Base-by-base conservation (phyloP, 2,888 invertebrate genomes). In the Mythimna ferrago region DNA sequence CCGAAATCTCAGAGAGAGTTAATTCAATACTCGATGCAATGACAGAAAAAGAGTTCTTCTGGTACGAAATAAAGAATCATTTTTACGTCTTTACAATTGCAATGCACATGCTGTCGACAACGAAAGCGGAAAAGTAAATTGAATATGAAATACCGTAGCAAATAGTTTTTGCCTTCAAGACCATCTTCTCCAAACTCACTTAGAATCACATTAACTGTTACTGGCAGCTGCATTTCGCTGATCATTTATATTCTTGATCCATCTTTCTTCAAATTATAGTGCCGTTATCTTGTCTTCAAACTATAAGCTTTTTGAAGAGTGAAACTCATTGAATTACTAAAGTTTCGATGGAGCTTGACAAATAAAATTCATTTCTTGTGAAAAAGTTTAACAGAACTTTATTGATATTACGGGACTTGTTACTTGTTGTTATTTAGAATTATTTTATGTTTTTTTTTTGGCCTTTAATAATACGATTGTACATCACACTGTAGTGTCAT, bases 191-290 rank as follows among this genome's bases (percentile, higher is more conserved):
- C 11, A 16, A 74, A 62, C 62, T 60, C 81, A 72, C 77, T 80
- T 80, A 66, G 66, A 81, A 80, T 68, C 61, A 81, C 76, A 72
- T 81, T 76, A 80, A 62, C 53, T 63, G 58, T 38, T 41, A 58
- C 67, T 72, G 80, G 32, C 69, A 80, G 62, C 63, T 80, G 75
- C 70, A 80, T 69, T 80, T 80, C 41, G 62, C 51, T 54, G 65
- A 35, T 75, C 69, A 70, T 78, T 78, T 79, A 80, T 79, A 80
- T 80, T 75, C 70, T 70, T 75, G 62, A 75, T 80, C 80, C 58
- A 78, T 80, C 54, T 58, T 66, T 51, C 14, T 69, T 51, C n/a
- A 58, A 73, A 70, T 56, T 58, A 26, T 26, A 26, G 38, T 57
- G 19, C 35, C 64, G 19, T 73, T 62, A 72, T 58, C 44, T 58